Evolutionary conservation across 64 coral and sea anemone species (phyloP), one percentile per base, ranked within the genome.

Genomic region (Pachyseris speciosa): DNA sequence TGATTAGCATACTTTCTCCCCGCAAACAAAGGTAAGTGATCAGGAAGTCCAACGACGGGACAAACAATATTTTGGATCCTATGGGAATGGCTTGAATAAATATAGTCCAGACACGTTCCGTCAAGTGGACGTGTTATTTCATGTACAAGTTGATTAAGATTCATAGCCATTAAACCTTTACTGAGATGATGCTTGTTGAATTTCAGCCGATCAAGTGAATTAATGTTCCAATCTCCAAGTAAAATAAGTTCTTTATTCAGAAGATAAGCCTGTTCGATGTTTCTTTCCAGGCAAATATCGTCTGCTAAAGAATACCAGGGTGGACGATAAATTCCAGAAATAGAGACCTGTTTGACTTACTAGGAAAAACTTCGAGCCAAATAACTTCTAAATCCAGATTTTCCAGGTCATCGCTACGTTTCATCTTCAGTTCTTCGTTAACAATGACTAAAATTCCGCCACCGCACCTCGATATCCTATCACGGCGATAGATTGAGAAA

Each of bases 11-110:
- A 88, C 37, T 19, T 28, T 16, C 86, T 34, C 27, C 75, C 71
- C 24, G 67, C 86, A 88, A 76, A 88, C 51, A 88, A 53, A 60
- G 85, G 85, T 30, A 87, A 11, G 33, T 87, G 66, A 71, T 87
- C 85, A 64, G 80, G 1, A 40, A 84, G 58, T 39, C 50, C 80
- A 65, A 50, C 25, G 9, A 73, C 69, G 5, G 47, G n/a, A 19
- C 38, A 28, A 75, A 5, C 50, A 30, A 89, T 63, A 57, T 26
- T 58, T 10, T 76, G 69, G 4, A 89, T 74, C 52, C 52, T 75
- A 34, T 76, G 9, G 10, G 50, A 70, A 22, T 64, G 28, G 71
- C 74, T 87, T 20, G 43, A 72, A 70, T 27, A 87, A 16, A 89
- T 74, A 40, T 74, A 53, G 34, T 89, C 71, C n/a, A 89, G 53